Base-by-base conservation (phyloP, 2,797 vertebrate genomes). In the Scleropages formosus region DNA sequence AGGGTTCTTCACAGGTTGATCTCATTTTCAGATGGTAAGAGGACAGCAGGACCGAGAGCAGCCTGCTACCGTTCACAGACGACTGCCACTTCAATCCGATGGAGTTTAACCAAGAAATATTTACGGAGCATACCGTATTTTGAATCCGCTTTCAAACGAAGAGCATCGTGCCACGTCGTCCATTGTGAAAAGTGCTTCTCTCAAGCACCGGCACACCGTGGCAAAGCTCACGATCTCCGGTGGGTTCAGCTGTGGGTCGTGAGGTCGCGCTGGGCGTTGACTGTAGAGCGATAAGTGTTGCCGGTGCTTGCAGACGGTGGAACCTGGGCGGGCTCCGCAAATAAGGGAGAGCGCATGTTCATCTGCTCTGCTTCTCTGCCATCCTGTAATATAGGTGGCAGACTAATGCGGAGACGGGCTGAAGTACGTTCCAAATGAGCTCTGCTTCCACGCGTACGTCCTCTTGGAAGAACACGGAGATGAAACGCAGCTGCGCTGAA, bases 241-340 rank as follows among this genome's bases (percentile, higher is more conserved):
- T 26, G 47, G 24, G 61, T 72, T 66, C 61, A 66, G 9, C n/a
- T 67, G 31, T 63, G 51, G 61, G 12, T 65, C 69, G 56, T 8
- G 68, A 60, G 62, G 73, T 49, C 53, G 6, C 62, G 8, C 8
- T 59, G 44, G 39, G n/a, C 61, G 47, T 20, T 60, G 53, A 22
- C 58, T 18, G 24, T 53, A 20, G 22, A 64, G 27, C 47, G 63
- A 4, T 22, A 49, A 66, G 69, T 27, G 56, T 20, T 31, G 56
- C 31, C 58, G 31, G 15, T 16, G 10, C 31, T 15, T 16, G 1
- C 15, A 62, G 26, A 63, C 24, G 11, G 18, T 18, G 22, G 59
- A n/a, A 31, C 44, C 53, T 22, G 1, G 47, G 47, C 60, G 46
- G 47, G 24, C 22, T 58, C 68, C 70, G 68, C 24, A 18, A 31